Conservation (phyloP, 2,888 invertebrate genomes). For the Pristionchus exspectatus region DNA sequence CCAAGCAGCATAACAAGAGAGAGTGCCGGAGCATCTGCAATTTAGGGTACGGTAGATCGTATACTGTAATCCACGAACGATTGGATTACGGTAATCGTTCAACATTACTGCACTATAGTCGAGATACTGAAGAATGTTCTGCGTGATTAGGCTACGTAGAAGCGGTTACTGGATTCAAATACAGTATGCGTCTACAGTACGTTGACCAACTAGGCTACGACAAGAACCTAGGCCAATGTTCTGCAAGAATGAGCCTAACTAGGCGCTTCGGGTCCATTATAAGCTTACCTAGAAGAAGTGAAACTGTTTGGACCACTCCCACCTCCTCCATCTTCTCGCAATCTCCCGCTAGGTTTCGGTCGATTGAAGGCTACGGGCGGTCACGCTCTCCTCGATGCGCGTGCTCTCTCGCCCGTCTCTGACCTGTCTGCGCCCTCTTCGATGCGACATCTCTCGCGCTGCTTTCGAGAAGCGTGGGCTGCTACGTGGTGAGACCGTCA, state of each 20-base stretch:
- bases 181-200: background rate
- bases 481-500: background rate
- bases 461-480: background rate
- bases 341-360: conserved; percentile 17
- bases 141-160: background rate
- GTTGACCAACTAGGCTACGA: background rate
- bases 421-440: background rate
- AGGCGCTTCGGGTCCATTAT: background rate
- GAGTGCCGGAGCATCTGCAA: conserved; percentile 49
- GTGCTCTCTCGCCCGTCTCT: background rate
- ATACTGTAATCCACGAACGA: no score
- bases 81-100: background rate
- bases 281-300: background rate
- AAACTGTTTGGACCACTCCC: conserved; percentile 2
- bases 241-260: background rate
- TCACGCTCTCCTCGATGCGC: background rate
- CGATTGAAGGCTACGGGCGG: background rate
- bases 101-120: background rate
- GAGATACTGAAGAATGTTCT: no score
- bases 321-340: background rate
- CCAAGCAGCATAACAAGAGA: conserved; percentile 35
- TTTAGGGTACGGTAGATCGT: background rate
- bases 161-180: background rate
- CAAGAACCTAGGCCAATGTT: background rate
- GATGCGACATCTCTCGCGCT: background rate